Conservation (phyloP, 2,113 vertebrate genomes). For the Semicossyphus pulcher region DNA sequence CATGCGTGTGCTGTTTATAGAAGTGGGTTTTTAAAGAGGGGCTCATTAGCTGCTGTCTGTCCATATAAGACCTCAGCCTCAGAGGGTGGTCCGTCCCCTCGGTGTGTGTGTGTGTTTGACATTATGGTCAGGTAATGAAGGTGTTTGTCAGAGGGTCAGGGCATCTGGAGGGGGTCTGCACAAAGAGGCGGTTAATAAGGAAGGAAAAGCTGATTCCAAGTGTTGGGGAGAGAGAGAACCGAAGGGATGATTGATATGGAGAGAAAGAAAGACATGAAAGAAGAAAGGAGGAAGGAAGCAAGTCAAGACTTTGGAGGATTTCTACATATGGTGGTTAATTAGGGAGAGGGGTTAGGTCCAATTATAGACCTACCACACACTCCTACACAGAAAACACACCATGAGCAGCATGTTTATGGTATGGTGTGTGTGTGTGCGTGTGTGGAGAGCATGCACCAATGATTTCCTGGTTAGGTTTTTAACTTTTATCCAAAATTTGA, state of each 20-base stretch:
- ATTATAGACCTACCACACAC: slow-evolving; percentile 56
- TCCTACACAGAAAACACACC: slow-evolving; percentile 5
- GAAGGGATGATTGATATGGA: slow-evolving; percentile 11
- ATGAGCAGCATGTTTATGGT: slow-evolving; percentile 27
- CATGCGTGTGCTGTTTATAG: not conserved
- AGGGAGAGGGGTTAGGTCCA: slow-evolving; percentile 29
- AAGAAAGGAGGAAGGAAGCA: not conserved
- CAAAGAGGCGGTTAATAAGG: slow-evolving; percentile 14
- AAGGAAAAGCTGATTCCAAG: not conserved
- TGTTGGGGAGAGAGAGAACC: not conserved
- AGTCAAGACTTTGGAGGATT: slow-evolving; percentile 34
- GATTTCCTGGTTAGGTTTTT: slow-evolving; percentile 37
- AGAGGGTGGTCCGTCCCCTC: slow-evolving; percentile 41
- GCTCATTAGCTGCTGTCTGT: slow-evolving; percentile 45
- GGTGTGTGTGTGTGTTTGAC: slow-evolving; percentile 28
- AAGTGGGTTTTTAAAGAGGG: slow-evolving; percentile 33
- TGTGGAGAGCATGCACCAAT: slow-evolving; percentile 1
- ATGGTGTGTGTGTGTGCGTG: slow-evolving; percentile 18
- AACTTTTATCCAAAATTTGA: not conserved
- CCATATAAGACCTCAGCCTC: not conserved
- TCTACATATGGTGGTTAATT: slow-evolving; percentile 56
- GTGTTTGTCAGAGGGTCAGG: slow-evolving; percentile 45
- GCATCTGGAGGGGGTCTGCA: slow-evolving; percentile 42
- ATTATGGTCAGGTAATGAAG: slow-evolving; percentile 46
- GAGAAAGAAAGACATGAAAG: not conserved